Conservation (phyloP, 2,888 invertebrate genomes). For the Onchidella celtica region DNA sequence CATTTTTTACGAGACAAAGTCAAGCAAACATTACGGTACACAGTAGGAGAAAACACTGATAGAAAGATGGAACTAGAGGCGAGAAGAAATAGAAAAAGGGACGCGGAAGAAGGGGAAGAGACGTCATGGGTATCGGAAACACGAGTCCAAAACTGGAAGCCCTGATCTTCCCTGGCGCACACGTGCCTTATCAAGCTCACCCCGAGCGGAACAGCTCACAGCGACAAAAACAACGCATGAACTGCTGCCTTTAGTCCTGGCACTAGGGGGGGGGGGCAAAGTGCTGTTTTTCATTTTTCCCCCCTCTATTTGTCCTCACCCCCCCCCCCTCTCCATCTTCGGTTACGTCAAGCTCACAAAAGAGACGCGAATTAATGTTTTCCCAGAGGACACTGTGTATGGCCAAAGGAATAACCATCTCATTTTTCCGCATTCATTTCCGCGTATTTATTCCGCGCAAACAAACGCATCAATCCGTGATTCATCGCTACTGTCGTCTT, state of each 20-base stretch:
- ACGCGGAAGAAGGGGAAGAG: too few relatives aligned
- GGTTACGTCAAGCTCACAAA: conserved; percentile 37
- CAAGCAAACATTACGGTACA: too few relatives aligned
- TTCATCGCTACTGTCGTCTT: background rate
- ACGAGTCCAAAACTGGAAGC: background rate
- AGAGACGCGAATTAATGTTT: conserved; percentile 24
- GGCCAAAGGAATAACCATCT: conserved; percentile 17
- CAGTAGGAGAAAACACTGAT: too few relatives aligned
- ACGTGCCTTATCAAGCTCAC: conserved; percentile 23
- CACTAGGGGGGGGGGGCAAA: background rate
- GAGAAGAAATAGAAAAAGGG: background rate
- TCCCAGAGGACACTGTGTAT: conserved; percentile 3
- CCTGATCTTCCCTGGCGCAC: conserved; percentile 2
- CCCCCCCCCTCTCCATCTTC: background rate
- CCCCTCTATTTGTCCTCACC: background rate
- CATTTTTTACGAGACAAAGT: too few relatives aligned
- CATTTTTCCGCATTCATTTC: conserved; percentile 42
- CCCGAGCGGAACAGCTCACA: conserved; percentile 31
- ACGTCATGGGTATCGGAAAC: background rate
- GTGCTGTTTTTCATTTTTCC: background rate
- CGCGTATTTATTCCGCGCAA: conserved; percentile 20
- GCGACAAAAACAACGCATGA: background rate
- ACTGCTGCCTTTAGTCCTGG: background rate
- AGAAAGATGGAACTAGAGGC: background rate
- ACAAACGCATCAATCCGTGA: background rate